Evolutionary conservation across 2,888 invertebrate species (phyloP).

Genomic region (Yponomeuta sedellus): DNA sequence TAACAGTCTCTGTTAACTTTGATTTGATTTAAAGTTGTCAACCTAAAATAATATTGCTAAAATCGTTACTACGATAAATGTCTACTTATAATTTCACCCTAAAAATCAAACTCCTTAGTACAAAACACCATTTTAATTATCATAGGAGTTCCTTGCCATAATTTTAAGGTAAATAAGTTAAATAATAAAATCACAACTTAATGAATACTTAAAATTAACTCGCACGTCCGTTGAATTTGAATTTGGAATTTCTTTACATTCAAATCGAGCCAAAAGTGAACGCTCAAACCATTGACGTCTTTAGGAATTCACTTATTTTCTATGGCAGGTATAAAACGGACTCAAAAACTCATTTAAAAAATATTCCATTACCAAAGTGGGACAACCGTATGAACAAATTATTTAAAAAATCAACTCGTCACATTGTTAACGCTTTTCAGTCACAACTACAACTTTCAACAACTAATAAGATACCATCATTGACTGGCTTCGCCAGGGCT

Average conservation of each 20-base stretch:
- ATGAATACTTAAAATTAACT: conserved; percentile 74
- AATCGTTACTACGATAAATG: too few species aligned
- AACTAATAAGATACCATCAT: background rate
- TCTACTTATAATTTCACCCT: too few species aligned
- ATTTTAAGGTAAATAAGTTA: conserved; percentile 74
- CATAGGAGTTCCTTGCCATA: conserved; percentile 72
- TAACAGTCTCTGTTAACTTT: too few species aligned
- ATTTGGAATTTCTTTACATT: conserved; percentile 42
- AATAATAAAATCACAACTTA: conserved; percentile 74
- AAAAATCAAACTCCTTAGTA: conserved; percentile 3
- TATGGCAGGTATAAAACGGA: conserved; percentile 69
- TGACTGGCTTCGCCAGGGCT: background rate
- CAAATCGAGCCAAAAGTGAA: conserved; percentile 30
- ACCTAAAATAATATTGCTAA: too few species aligned
- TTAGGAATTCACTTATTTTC: conserved; percentile 61
- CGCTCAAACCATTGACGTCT: background rate
- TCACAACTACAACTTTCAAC: background rate
- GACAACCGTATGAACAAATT: conserved; percentile 48
- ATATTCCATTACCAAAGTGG: conserved; percentile 51
- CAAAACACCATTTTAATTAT: conserved; percentile 51
- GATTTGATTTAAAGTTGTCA: too few species aligned
- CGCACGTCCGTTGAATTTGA: conserved; percentile 46
- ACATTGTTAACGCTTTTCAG: conserved; percentile 9
- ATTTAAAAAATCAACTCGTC: conserved; percentile 42
- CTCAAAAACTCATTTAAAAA: conserved; percentile 62